Conservation (phyloP, 2,797 vertebrate genomes). For the Sciurus vulgaris region DNA sequence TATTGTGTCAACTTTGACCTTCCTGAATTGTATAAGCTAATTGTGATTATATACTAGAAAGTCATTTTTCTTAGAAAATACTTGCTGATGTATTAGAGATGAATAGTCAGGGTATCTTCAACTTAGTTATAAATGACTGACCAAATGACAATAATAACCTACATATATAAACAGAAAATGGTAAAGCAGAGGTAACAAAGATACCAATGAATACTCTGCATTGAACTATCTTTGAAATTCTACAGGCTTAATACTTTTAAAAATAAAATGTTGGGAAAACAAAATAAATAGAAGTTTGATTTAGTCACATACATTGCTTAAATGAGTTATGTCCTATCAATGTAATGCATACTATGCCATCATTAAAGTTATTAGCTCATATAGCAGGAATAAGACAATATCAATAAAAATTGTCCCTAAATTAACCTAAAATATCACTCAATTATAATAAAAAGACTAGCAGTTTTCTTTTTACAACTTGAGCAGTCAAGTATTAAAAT, state of each 20-base stretch:
- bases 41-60: background rate
- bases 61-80: background rate
- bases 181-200: background rate
- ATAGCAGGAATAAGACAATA: background rate
- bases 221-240: background rate
- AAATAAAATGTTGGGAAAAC: background rate
- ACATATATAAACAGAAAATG: background rate
- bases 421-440: background rate
- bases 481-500: background rate
- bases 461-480: background rate
- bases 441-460: background rate
- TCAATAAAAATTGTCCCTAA: background rate
- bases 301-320: background rate
- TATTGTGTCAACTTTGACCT: constrained; percentile 14
- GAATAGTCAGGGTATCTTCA: background rate
- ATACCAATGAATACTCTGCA: background rate
- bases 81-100: background rate
- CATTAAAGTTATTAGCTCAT: background rate
- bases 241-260: background rate
- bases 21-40: background rate
- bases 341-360: background rate
- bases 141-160: background rate
- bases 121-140: background rate
- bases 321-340: background rate
- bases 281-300: background rate